Evolutionary conservation across 2,888 invertebrate species (phyloP).

Genomic region (Alitta virens): DNA sequence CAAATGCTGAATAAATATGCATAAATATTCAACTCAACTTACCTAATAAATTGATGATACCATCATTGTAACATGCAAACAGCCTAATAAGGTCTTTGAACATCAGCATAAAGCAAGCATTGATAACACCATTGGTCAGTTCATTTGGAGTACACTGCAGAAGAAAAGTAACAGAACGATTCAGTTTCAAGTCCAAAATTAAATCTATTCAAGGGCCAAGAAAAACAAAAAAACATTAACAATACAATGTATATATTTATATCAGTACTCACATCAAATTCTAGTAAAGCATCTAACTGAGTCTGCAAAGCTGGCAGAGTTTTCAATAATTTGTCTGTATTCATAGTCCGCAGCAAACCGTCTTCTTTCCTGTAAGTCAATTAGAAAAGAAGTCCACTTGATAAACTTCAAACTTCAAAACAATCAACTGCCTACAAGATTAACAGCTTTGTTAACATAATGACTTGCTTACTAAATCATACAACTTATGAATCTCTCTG

Average conservation of each 20-base stretch:
- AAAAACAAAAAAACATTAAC: not conserved
- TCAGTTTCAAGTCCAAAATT: no score
- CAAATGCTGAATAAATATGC: no score
- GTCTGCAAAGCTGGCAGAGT: slow-evolving; percentile 92
- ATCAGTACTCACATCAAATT: slow-evolving; percentile 73
- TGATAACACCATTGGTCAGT: slow-evolving; percentile 96
- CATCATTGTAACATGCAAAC: slow-evolving; percentile 99
- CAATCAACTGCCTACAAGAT: no score
- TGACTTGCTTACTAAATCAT: no score
- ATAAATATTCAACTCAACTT: slow-evolving; percentile 31
- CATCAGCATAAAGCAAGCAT: slow-evolving; percentile 97
- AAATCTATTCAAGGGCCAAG: not conserved
- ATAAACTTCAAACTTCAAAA: no score
- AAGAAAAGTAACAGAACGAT: no score
- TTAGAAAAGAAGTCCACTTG: no score
- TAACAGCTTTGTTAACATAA: no score
- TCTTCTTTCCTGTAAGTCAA: slow-evolving; percentile 90
- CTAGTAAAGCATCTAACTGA: slow-evolving; percentile 90
- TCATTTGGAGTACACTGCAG: slow-evolving; percentile 83
- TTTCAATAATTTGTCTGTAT: slow-evolving; percentile 92
- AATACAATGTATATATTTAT: not conserved
- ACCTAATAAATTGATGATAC: slow-evolving; percentile 93
- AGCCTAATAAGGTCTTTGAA: slow-evolving; percentile 98
- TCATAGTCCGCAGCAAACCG: slow-evolving; percentile 94
- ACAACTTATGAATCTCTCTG: not conserved